Percentiles rank a stretch among this genome's conserved stretches.
Evolutionary conservation across 2,797 vertebrate genomes (phyloP).

Genomic region (Lepidocolaptes lacrymiger): DNA sequence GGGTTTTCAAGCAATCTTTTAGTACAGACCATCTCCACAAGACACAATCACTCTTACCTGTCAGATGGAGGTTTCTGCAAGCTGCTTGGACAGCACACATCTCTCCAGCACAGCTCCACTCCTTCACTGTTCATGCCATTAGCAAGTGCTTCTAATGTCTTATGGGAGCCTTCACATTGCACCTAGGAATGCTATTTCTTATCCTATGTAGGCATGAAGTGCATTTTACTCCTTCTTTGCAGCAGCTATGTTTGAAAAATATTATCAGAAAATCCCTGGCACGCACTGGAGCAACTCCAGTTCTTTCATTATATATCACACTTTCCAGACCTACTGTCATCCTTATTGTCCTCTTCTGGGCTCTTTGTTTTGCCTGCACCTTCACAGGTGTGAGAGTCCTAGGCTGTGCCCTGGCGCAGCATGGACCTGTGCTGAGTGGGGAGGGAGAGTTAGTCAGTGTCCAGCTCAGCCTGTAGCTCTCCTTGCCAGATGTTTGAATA

Average conservation of each 20-base stretch:
- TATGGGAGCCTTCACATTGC: neutral
- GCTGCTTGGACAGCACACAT: neutral
- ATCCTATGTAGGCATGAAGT: neutral
- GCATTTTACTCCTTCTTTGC: neutral
- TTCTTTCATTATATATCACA: neutral
- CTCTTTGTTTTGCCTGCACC: neutral
- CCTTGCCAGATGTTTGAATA: neutral
- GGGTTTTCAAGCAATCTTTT: neutral
- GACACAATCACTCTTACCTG: fast-evolving
- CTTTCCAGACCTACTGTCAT: neutral
- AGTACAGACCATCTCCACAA: neutral
- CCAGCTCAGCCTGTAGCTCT: neutral
- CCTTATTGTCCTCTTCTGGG: neutral
- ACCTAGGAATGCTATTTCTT: neutral
- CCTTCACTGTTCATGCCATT: neutral
- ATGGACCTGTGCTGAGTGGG: neutral
- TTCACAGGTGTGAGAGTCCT: neutral
- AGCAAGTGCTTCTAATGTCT: neutral
- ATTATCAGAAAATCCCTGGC: neutral
- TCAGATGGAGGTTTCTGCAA: neutral
- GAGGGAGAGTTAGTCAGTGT: neutral
- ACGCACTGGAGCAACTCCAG: neutral
- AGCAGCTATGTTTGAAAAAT: neutral
- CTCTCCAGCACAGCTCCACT: neutral
- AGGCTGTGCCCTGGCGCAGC: neutral